phyloP scores from a whole-genome alignment of 1,140 invertebrate genomes.

The Galleria mellonella region DNA sequence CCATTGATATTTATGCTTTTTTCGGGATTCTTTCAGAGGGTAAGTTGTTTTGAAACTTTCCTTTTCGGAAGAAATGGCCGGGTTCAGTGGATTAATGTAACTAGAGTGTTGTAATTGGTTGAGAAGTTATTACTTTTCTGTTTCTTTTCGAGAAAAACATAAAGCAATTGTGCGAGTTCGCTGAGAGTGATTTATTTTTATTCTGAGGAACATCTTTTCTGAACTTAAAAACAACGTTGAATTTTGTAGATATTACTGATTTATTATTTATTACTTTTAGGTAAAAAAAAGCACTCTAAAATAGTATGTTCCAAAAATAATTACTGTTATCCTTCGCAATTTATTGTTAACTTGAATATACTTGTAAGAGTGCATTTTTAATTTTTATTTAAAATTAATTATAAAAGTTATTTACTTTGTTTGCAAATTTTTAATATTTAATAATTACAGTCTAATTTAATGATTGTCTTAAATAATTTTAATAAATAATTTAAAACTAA shows the following conservation, averaged over 20 bases:
- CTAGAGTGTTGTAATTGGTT: slow-evolving; percentile 56
- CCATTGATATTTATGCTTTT: slow-evolving; percentile 59
- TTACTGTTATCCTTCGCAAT: no score
- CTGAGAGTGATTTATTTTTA: slow-evolving; percentile 38
- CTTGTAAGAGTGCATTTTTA: no score
- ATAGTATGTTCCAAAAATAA: no score
- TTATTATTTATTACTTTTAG: slow-evolving; percentile 24
- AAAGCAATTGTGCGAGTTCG: slow-evolving; percentile 44
- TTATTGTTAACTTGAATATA: slow-evolving; percentile 3
- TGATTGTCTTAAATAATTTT: no score
- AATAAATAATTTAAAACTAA: no score
- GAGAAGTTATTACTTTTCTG: slow-evolving; percentile 50
- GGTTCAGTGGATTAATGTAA: slow-evolving; percentile 48
- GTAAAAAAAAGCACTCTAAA: slow-evolving; percentile 16
- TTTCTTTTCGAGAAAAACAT: slow-evolving; percentile 49
- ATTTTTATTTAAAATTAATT: no score
- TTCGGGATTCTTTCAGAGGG: slow-evolving; percentile 37
- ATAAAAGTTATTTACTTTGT: no score
- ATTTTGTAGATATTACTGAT: slow-evolving; percentile 21
- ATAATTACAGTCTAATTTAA: no score
- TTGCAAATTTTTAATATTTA: no score
- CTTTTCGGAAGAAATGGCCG: slow-evolving; percentile 37
- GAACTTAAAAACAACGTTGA: slow-evolving; percentile 28
- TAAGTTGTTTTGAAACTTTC: slow-evolving; percentile 53
- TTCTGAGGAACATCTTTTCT: slow-evolving; percentile 28